Base-by-base conservation (phyloP, 2,888 invertebrate genomes). In the Cryptus viduatorius region DNA sequence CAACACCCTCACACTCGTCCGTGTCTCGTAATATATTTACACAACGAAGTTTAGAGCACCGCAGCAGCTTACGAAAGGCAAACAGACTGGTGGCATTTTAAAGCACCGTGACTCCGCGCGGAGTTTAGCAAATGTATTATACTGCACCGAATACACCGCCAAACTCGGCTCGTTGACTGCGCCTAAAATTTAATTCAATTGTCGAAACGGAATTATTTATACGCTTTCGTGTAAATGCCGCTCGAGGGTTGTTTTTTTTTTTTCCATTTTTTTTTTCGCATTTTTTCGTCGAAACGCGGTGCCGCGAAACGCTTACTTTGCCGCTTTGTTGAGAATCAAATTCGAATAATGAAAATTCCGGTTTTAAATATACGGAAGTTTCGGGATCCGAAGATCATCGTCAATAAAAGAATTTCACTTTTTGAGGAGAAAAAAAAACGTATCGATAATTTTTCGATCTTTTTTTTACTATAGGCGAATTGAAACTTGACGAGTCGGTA, bases 61-160 rank as follows among this genome's bases (percentile, higher is more conserved):
- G 7, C 37, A 37, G 37, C 31, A 37, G 76, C 56, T 72, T 78
- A 72, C 67, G 59, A 24, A 48, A 50, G 56, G 48, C 48, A 65
- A 65, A 78, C 78, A 64, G 72, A 82, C 77, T 78, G 82, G 72
- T 82, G 77, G 77, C 48, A 72, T 72, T 78, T 78, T 59, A 78
- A 76, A 67, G 67, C 53, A 44, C 71, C 37, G 24, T 29, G 19
- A 61, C 59, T 50, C 14, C 37, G 37, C 37, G 61, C 46, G 24
- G n/a, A 46, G 42, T 61, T 65, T 65, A 16, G 65, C 42, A 4
- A 61, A 61, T 61, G 61, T 61, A 61, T 61, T 61, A 31, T 31
- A 61, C 61, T 29, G 19, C 42, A 16, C 16, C 16, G 19, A 65
- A 65, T 42, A 65, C 56, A 14, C 50, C 37, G 29, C n/a, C 31